Evolutionary conservation across 1,140 invertebrate genomes (phyloP).

Genomic region (Rhyacophila brunnea): DNA sequence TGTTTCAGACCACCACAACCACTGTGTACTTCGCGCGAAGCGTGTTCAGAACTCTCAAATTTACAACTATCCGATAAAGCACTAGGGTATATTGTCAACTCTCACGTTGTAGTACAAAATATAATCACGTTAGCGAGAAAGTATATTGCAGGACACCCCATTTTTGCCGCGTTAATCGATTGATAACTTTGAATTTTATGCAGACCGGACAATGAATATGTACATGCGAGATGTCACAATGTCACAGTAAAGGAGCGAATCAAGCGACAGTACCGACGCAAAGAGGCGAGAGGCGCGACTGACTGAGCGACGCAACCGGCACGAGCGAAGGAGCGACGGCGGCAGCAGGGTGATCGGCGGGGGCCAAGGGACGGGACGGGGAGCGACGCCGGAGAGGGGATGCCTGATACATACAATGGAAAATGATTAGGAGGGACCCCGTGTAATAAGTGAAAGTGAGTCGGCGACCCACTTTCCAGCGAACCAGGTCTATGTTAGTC

Average conservation of each 20-base stretch:
- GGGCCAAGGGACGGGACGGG: slow-evolving; percentile 46
- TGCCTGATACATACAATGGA: slow-evolving; percentile 53
- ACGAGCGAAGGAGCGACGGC: slow-evolving; percentile 44
- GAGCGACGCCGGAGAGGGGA: slow-evolving; percentile 51
- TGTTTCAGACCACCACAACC: slow-evolving; percentile 2
- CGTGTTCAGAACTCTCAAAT: neutral
- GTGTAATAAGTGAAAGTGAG: slow-evolving; percentile 70
- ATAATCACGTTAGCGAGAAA: no score
- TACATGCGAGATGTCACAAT: slow-evolving; percentile 7
- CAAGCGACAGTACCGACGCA: slow-evolving; percentile 34
- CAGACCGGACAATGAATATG: no score
- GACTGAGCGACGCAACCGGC: slow-evolving; percentile 43
- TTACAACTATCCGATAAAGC: no score
- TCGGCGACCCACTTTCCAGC: slow-evolving; percentile 65
- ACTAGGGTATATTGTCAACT: no score
- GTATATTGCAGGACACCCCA: no score
- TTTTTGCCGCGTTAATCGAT: no score
- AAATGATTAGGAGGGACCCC: slow-evolving; percentile 63
- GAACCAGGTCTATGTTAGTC: slow-evolving; percentile 67
- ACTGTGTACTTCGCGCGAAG: neutral
- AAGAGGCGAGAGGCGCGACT: slow-evolving; percentile 43
- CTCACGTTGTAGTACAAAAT: no score
- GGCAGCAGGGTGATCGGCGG: slow-evolving; percentile 42
- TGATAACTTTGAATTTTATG: no score
- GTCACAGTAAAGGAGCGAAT: slow-evolving; percentile 38